Conservation (phyloP, 2,113 vertebrate genomes). For the Narcine bancroftii region DNA sequence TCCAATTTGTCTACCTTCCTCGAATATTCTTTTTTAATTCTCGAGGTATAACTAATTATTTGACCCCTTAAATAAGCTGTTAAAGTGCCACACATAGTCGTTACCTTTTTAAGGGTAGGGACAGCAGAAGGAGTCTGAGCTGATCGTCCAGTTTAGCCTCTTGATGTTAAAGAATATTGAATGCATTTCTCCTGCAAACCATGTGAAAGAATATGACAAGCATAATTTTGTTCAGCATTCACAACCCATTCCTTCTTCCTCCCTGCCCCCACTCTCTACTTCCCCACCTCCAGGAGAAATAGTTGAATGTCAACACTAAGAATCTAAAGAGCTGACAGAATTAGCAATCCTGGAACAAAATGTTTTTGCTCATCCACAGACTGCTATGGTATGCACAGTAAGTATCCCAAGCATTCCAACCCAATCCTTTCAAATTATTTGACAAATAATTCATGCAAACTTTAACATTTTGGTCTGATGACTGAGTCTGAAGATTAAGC, state of each 20-base stretch:
- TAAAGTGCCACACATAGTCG: too few relatives aligned
- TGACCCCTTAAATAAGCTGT: too few relatives aligned
- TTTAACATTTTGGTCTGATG: neutral
- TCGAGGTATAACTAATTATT: too few relatives aligned
- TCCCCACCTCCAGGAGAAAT: neutral
- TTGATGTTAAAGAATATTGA: neutral
- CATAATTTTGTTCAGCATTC: neutral
- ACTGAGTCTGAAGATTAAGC: slow-evolving; percentile 4
- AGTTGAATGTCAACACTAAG: neutral
- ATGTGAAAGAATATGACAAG: neutral
- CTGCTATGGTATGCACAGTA: neutral
- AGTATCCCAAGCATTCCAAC: neutral
- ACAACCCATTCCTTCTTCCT: neutral
- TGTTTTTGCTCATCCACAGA: neutral
- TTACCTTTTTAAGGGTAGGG: too few relatives aligned
- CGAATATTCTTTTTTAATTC: too few relatives aligned
- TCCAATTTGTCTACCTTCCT: too few relatives aligned
- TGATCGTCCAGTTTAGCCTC: too few relatives aligned
- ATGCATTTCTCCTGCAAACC: neutral
- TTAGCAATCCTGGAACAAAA: neutral
- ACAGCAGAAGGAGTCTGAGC: too few relatives aligned
- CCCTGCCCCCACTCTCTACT: too few relatives aligned
- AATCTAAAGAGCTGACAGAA: neutral
- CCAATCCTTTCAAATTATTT: neutral
- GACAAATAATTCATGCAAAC: slow-evolving; percentile 9